Percentiles rank a stretch among this genome's conserved stretches.
Conservation (phyloP, 2,888 invertebrate species). For the Priapulus caudatus region DNA sequence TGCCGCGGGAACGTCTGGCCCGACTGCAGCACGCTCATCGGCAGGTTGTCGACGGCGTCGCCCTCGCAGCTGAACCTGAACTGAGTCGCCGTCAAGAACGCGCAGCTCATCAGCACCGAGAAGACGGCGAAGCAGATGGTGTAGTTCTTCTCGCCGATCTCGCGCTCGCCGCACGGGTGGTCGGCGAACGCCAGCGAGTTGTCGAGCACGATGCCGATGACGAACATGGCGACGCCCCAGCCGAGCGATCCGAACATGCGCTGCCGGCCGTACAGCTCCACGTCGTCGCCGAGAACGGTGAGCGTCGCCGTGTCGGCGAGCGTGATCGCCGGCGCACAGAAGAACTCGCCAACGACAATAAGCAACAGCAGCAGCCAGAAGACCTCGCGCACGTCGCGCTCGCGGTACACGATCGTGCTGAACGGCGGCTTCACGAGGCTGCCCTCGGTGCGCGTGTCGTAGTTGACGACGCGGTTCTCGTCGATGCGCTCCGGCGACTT, state of each 20-base stretch:
- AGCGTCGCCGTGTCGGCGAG: constrained; percentile 81
- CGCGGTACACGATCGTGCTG: constrained; percentile 79
- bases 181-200: constrained; percentile 89
- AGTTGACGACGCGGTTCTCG: constrained; percentile 51
- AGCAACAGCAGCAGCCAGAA: constrained; percentile 85
- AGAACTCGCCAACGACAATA: constrained; percentile 92
- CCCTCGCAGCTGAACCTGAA: constrained; percentile 49
- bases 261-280: constrained; percentile 63
- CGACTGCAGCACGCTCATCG: constrained; percentile 17
- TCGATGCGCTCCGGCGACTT: constrained; percentile 49
- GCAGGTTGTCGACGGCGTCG: constrained; percentile 18
- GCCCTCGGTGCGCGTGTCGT: constrained; percentile 47
- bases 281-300: constrained; percentile 41
- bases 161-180: constrained; percentile 70
- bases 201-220: constrained; percentile 89
- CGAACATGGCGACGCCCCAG: constrained; percentile 98
- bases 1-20: constrained; percentile 4
- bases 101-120: constrained; percentile 88
- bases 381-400: constrained; percentile 78
- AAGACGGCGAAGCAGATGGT: constrained; percentile 97
- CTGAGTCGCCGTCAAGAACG: constrained; percentile 79
- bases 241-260: constrained; percentile 96
- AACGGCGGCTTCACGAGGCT: constrained; percentile 58
- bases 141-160: constrained; percentile 88
- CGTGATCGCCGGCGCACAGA: constrained; percentile 85